A percentile compares a stretch with the other conserved stretches of the same genome.
Evolutionary conservation across 2,113 vertebrate species (phyloP).

Genomic region (Pomatorhinus ruficollis): DNA sequence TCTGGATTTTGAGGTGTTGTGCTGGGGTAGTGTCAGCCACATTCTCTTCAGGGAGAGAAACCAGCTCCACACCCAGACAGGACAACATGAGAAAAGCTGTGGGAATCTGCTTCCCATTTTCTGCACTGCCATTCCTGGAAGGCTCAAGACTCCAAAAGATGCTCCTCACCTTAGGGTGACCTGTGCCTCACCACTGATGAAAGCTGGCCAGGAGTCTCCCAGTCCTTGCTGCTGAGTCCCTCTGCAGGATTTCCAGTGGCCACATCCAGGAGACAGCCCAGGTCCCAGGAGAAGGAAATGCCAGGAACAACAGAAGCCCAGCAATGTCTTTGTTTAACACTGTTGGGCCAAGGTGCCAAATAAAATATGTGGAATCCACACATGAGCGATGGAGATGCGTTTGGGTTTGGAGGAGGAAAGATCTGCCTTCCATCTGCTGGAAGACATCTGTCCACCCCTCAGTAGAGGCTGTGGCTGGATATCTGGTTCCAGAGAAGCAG

Average conservation of each 20-base stretch:
- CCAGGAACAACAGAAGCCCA: rapidly evolving
- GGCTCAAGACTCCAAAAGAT: not conserved
- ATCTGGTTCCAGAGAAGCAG: not conserved
- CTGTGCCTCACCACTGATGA: not conserved
- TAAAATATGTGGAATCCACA: not conserved
- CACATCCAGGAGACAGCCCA: not conserved
- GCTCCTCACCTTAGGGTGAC: not conserved
- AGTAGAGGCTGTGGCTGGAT: not conserved
- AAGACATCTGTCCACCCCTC: not conserved
- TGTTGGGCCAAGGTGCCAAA: rapidly evolving
- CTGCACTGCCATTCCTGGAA: not conserved
- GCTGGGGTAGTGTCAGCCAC: not conserved
- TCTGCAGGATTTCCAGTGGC: not conserved
- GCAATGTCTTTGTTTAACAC: not conserved
- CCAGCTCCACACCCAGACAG: not conserved
- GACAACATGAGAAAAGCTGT: not conserved
- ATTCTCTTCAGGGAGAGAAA: not conserved
- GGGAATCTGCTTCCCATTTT: not conserved
- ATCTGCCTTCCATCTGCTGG: not conserved
- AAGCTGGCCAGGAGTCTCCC: not conserved
- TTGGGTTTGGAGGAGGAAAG: not conserved
- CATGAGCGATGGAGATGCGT: not conserved
- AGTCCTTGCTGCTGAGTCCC: not conserved
- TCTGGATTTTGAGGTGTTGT: not conserved
- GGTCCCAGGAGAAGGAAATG: not conserved